Percentiles rank a stretch among this genome's conserved stretches.
Conservation (phyloP, 2,113 vertebrate species). For the Epinephelus cyanopodus region DNA sequence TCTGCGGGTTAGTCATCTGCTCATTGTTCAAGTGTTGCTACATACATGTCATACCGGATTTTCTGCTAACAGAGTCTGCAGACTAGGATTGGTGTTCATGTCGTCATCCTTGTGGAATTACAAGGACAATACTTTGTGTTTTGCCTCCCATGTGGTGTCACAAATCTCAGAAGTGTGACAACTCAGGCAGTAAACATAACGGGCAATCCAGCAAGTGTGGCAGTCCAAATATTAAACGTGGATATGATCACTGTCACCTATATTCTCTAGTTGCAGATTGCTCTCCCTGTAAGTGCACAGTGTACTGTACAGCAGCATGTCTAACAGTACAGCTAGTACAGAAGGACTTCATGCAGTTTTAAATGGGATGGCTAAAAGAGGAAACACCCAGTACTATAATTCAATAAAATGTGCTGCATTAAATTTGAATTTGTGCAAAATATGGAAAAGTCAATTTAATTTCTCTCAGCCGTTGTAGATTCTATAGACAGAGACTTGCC, state of each 20-base stretch:
- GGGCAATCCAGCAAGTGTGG: slow-evolving; percentile 18
- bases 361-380: not conserved
- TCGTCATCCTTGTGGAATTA: slow-evolving; percentile 3
- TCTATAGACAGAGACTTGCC: not conserved
- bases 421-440: not conserved
- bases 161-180: slow-evolving; percentile 47
- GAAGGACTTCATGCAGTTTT: not conserved
- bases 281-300: not conserved
- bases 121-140: slow-evolving; percentile 8
- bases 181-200: slow-evolving; percentile 29
- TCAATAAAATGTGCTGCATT: not conserved
- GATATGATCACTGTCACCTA: slow-evolving; percentile 22
- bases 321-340: not conserved
- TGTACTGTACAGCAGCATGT: not conserved
- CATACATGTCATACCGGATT: slow-evolving; percentile 16
- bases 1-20: not conserved
- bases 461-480: not conserved
- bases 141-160: slow-evolving; percentile 16
- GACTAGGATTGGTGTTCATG: slow-evolving; percentile 8
- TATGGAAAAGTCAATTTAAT: not conserved
- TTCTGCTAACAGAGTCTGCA: slow-evolving; percentile 24
- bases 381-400: not conserved
- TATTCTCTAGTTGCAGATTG: not conserved
- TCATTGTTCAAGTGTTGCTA: slow-evolving; percentile 11
- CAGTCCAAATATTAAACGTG: slow-evolving; percentile 24